Percentiles rank a stretch among this genome's conserved stretches.
phyloP scores from a whole-genome alignment of 2,888 invertebrate species.

The Philereme vetulata region DNA sequence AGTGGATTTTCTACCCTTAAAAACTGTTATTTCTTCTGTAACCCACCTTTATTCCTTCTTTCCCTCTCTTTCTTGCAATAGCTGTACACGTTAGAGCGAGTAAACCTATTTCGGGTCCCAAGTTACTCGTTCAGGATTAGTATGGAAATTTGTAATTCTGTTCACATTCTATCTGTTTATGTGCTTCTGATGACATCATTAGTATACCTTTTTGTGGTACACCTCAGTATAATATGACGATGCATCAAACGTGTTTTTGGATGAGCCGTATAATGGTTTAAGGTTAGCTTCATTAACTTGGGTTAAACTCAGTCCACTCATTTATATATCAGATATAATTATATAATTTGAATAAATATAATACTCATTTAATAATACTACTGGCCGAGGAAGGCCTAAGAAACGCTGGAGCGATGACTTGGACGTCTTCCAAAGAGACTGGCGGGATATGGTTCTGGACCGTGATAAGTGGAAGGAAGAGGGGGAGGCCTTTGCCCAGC shows the following conservation, averaged over 20 bases:
- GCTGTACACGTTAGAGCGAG: slow-evolving; percentile 19
- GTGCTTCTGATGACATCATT: slow-evolving; percentile 39
- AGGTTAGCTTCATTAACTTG: slow-evolving; percentile 16
- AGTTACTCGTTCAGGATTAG: slow-evolving; percentile 36
- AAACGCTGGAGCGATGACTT: too few relatives aligned
- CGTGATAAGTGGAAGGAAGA: too few relatives aligned
- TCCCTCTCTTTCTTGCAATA: slow-evolving; percentile 29
- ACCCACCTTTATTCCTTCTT: not conserved
- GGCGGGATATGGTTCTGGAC: too few relatives aligned
- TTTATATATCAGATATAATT: not conserved
- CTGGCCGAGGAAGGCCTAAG: too few relatives aligned
- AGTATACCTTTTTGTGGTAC: slow-evolving; percentile 29
- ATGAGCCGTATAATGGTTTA: slow-evolving; percentile 14
- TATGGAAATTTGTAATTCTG: slow-evolving; percentile 39
- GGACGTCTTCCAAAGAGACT: too few relatives aligned
- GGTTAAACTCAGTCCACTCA: not conserved
- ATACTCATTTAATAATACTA: too few relatives aligned
- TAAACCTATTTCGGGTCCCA: slow-evolving; percentile 24
- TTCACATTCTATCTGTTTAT: slow-evolving; percentile 37
- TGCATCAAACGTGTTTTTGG: slow-evolving; percentile 21
- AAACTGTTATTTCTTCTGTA: too few relatives aligned
- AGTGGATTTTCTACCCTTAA: too few relatives aligned
- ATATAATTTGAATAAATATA: too few relatives aligned
- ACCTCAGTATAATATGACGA: slow-evolving; percentile 22
- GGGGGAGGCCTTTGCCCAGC: too few relatives aligned